Base-by-base conservation (phyloP, 1,140 invertebrate species). In the Aricia agestis region DNA sequence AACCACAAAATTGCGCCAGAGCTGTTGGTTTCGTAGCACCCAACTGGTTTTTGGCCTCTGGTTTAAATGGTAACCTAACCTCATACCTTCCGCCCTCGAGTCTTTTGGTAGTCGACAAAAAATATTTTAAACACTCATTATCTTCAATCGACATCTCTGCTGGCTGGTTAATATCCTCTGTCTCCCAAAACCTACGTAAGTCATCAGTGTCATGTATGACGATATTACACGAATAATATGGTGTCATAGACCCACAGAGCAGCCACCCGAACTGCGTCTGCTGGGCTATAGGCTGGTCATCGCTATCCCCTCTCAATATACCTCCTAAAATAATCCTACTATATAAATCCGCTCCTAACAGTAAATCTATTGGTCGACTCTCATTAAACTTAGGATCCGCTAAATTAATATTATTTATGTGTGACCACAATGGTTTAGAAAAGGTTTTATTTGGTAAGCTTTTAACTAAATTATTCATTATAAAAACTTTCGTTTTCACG, bases 211-310 rank as follows among this genome's bases (percentile, higher is more conserved):
- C 58, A 36, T 73, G 70, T 11, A 79, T 19, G 6, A 76, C 66
- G n/a, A 71, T 72, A 52, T 80, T 75, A 57, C 78, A 80, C 17
- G 63, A 63, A 25, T 70, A 75, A 63, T 67, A 71, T 42, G 72
- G 41, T 71, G 57, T 67, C 42, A 72, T 70, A 11, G 45, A 66
- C n/a, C 78, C 78, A 36, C 78, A 77, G 6, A 79, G 66, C 10
- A 77, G 15, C 78, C 78, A 79, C 13, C 78, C 78, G 36, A 71
- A 61, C n/a, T 71, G 70, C 1, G 78, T 80, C 69, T 78, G 73
- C 65, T 80, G 78, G 1, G 74, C 78, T 10, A 78, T 74, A 2
- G 78, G 78, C 13, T 71, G 69, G 19, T 68, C 9, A 17, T 70
- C 66, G 6, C 45, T 66, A 31, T 68, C 67, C 10, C 45, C 31